phyloP scores from a whole-genome alignment of 2,888 invertebrate species.

The Diaphora mendica region DNA sequence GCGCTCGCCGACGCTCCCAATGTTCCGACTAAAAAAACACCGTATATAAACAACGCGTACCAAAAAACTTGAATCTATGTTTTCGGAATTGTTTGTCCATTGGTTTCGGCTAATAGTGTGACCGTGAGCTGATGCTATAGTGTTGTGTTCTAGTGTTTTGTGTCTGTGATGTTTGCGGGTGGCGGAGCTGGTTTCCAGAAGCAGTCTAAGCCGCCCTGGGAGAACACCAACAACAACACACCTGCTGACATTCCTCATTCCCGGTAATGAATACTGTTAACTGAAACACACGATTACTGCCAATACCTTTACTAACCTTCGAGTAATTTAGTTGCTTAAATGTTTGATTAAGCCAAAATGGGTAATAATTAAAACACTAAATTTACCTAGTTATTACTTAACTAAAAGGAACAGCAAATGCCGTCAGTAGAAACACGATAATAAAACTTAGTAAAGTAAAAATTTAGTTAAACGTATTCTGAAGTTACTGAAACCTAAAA shows the following conservation, averaged over 20 bases:
- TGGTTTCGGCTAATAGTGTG: slow-evolving; percentile 15
- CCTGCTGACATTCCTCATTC: slow-evolving; percentile 66
- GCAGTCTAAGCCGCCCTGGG: slow-evolving; percentile 80
- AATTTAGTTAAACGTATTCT: not conserved
- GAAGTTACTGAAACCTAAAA: not conserved
- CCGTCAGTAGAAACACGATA: not conserved
- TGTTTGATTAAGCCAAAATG: not conserved
- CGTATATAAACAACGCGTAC: slow-evolving; percentile 37
- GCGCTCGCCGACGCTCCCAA: slow-evolving; percentile 35
- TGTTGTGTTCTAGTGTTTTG: slow-evolving; percentile 12
- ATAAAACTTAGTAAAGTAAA: not conserved
- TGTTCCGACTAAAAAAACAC: slow-evolving; percentile 36
- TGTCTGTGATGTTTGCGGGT: slow-evolving; percentile 73
- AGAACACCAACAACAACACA: slow-evolving; percentile 60
- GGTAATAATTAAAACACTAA: not conserved
- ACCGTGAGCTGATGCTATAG: slow-evolving; percentile 17
- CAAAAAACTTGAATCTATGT: not conserved
- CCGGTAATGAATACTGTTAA: slow-evolving; percentile 53
- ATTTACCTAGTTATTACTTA: not conserved
- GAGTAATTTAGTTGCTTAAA: not conserved
- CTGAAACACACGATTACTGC: not conserved
- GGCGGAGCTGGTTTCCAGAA: slow-evolving; percentile 81
- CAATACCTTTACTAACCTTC: not conserved
- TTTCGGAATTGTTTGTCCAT: slow-evolving; percentile 13
- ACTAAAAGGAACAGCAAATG: too few relatives aligned